Conservation (phyloP, 2,797 vertebrate species). For the Nyctalus aviator region DNA sequence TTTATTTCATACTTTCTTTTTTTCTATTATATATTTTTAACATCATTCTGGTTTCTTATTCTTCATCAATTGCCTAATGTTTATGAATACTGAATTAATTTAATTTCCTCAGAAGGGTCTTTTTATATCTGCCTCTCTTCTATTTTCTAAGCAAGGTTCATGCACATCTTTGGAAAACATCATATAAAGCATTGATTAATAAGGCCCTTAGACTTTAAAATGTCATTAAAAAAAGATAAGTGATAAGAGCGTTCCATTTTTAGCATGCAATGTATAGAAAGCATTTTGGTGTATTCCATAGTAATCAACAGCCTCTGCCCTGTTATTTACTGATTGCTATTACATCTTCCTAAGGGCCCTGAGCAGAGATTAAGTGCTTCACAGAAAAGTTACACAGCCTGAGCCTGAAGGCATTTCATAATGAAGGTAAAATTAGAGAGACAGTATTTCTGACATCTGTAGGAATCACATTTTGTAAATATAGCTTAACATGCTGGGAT, state of each 20-base stretch:
- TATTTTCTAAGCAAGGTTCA: slow-evolving; percentile 55
- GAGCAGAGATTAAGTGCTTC: slow-evolving; percentile 69
- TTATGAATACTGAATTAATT: slow-evolving; percentile 62
- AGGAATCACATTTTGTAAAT: slow-evolving; percentile 74
- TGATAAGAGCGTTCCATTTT: slow-evolving; percentile 57
- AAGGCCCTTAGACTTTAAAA: slow-evolving; percentile 70
- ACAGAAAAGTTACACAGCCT: slow-evolving; percentile 58
- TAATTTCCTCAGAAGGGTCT: slow-evolving; percentile 36
- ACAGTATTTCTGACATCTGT: slow-evolving; percentile 74
- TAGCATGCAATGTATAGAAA: slow-evolving; percentile 72
- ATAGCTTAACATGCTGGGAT: background rate
- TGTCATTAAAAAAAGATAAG: slow-evolving; percentile 62
- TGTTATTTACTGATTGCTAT: slow-evolving; percentile 76
- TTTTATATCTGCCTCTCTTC: background rate
- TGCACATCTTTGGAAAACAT: slow-evolving; percentile 56
- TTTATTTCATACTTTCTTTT: background rate
- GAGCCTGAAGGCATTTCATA: slow-evolving; percentile 75
- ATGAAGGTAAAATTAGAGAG: slow-evolving; percentile 84
- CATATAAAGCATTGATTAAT: slow-evolving; percentile 61
- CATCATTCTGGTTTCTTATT: background rate
- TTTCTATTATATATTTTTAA: background rate
- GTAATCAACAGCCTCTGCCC: slow-evolving; percentile 70
- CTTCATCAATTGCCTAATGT: slow-evolving; percentile 31
- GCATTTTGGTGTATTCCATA: slow-evolving; percentile 71
- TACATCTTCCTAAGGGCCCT: slow-evolving; percentile 70